Evolutionary conservation across 2,797 vertebrate species (phyloP), one percentile per base, ranked within the genome.

Genomic region (Dendrocincla fuliginosa): DNA sequence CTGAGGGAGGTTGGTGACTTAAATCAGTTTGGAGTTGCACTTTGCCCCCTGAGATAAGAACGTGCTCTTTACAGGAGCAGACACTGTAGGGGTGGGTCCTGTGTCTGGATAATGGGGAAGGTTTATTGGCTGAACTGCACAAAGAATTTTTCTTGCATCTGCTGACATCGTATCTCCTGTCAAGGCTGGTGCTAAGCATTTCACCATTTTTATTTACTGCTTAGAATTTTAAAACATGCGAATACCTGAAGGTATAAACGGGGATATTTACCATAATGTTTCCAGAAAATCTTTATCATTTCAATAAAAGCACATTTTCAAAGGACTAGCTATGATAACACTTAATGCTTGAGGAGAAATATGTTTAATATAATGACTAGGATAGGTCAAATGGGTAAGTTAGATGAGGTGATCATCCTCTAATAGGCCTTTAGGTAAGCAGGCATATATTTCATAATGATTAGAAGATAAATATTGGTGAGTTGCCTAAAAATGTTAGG

Each of bases 331-430:
- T 94, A 53, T 56, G 65, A 61, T 84, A 64, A 16, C 84, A 64
- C 52, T 81, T 96, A 87, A 76, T 77, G 17, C 44, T 87, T 92
- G 83, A n/a, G 47, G 41, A 85, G 79, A 74, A 93, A 37, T 83
- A 9, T 2, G 3, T 70, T 95, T 63, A 84, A 3, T 78, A 24
- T 91, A 94, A 86, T 91, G 46, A 25, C 44, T 74, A 2, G 35
- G 53, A 22, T 41, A 78, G 67, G 19, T 85, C 33, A 86, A 39
- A 64, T 91, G 47, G 55, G 44, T 94, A 69, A 65, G 15, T 33
- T 86, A 84, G 41, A 70, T 87, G 53, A 93, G 44, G 13, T 90
- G 59, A 59, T 92, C 8, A 24, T 82, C 50, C 41, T 75, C 16
- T 86, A 35, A 37, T 9, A 80, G 46, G 39, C 42, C 42, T 80